Percentiles rank a stretch among this genome's conserved stretches.
These are phyloP conservation scores for Lophotis ruficrista DNA, from an alignment of 2,113 vertebrate genomes.

Conservation along the genomic window DNA sequence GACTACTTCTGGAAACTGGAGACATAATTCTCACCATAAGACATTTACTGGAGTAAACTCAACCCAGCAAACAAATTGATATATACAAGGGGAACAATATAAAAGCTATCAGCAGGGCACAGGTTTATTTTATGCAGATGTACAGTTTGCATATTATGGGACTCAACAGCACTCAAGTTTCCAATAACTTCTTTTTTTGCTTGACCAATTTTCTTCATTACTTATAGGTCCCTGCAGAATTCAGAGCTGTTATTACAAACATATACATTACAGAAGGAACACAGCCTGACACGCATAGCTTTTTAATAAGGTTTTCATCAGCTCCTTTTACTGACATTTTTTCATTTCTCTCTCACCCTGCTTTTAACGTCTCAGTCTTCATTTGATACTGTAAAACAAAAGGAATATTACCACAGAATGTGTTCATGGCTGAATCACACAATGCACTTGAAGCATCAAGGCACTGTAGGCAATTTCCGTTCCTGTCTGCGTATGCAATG, in stretches of 20 bases:
- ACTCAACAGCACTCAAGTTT: slow-evolving; percentile 45
- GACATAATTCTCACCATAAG: background rate
- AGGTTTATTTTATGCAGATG: slow-evolving; percentile 47
- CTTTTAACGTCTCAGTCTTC: background rate
- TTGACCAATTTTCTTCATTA: slow-evolving; percentile 49
- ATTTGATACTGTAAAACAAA: slow-evolving; percentile 5
- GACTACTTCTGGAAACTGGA: background rate
- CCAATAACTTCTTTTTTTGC: slow-evolving; percentile 36
- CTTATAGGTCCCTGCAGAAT: slow-evolving; percentile 27
- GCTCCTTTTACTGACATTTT: slow-evolving; percentile 18
- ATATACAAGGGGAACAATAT: background rate
- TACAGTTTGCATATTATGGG: background rate
- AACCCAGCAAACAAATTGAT: background rate
- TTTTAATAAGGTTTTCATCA: slow-evolving; percentile 51
- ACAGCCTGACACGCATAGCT: background rate
- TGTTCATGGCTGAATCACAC: background rate
- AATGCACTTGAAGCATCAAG: slow-evolving; percentile 23
- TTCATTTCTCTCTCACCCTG: background rate
- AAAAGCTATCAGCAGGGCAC: slow-evolving; percentile 17
- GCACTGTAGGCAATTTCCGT: background rate
- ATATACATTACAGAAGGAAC: slow-evolving; percentile 33
- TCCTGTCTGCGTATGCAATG: background rate
- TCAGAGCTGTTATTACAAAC: slow-evolving; percentile 33
- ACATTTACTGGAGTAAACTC: background rate
- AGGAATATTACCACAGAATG: background rate